These are phyloP conservation scores for Anarrhichthys ocellatus DNA, from an alignment of 2,113 vertebrate species.

Conservation along the genomic window DNA sequence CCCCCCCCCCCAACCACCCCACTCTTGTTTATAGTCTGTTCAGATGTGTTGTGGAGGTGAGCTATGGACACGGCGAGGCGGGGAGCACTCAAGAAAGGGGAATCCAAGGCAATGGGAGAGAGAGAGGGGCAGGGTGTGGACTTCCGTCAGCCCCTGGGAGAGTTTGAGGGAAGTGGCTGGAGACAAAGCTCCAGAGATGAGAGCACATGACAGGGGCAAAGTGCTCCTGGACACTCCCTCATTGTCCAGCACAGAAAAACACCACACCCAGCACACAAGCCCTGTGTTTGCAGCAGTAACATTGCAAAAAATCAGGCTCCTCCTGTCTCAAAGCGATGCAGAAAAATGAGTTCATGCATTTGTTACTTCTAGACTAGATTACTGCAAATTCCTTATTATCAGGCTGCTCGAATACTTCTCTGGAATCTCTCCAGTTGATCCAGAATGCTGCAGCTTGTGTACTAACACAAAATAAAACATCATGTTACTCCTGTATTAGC, in stretches of 20 bases:
- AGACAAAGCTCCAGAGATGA: conserved; percentile 76
- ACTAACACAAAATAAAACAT: too few relatives aligned
- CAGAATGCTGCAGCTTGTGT: too few relatives aligned
- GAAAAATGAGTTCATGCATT: too few relatives aligned
- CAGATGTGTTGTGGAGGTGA: conserved; percentile 28
- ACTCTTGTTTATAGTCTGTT: conserved; percentile 25
- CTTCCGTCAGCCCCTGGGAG: conserved; percentile 66
- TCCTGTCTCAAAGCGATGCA: too few relatives aligned
- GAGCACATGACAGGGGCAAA: conserved; percentile 58
- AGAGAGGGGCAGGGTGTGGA: conserved; percentile 62
- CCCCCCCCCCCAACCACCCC: not conserved
- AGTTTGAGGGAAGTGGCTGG: conserved; percentile 61
- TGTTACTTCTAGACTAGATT: too few relatives aligned
- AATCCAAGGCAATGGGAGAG: conserved; percentile 47
- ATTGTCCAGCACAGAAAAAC: conserved; percentile 12
- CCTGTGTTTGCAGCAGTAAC: conserved; percentile 22
- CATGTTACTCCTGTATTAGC: too few relatives aligned
- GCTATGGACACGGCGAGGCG: conserved; percentile 48
- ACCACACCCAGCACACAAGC: conserved; percentile 43
- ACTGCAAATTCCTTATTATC: too few relatives aligned
- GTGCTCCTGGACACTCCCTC: conserved; percentile 60
- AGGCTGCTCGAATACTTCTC: too few relatives aligned
- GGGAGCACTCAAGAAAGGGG: conserved; percentile 68
- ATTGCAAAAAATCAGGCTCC: too few relatives aligned
- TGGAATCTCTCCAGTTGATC: too few relatives aligned